Evolutionary conservation across 2,888 invertebrate species (phyloP), one percentile per base, ranked within the genome.

Genomic region (Eilema depressum): DNA sequence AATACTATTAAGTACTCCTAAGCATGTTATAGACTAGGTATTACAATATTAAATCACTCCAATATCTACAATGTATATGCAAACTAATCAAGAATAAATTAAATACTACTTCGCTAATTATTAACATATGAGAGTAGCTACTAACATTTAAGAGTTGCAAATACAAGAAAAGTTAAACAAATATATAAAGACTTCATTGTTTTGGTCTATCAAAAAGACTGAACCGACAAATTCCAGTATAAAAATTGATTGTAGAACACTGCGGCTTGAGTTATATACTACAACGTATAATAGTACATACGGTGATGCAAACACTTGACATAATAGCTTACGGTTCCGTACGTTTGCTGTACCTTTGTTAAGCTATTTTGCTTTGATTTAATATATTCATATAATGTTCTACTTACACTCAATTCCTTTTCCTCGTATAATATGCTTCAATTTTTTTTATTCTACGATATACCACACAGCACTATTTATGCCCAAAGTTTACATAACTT

Each of bases 151-250:
- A 85, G 75, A 63, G 88, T 85, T 60, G 79, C 78, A 33, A 81
- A 68, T 37, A 80, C 76, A 30, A 83, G 17, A 17, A 87, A 78
- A 68, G 80, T 74, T 69, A 91, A 84, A 53, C 5, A 66, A 80
- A 93, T 63, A 78, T 87, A 80, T 59, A 90, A 64, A 71, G 85
- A 77, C 70, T 85, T 85, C 92, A 92, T 93, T 87, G 86, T 89
- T 86, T 67, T 62, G 69, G 66, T 71, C 41, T 65, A 69, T 70
- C n/a, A 56, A 53, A 70, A 73, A 69, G 74, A 60, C 74, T 63
- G 53, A 66, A 70, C 62, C 67, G 74, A 76, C 73, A 69, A 76
- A 63, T 70, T 64, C 71, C 66, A 83, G 76, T 80, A 41, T 47
- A 78, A 75, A 68, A 69, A 68, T 77, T 76, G 77, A 79, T 78